Base-by-base conservation (phyloP, 1,140 invertebrate genomes). In the Aphidius gifuensis region DNA sequence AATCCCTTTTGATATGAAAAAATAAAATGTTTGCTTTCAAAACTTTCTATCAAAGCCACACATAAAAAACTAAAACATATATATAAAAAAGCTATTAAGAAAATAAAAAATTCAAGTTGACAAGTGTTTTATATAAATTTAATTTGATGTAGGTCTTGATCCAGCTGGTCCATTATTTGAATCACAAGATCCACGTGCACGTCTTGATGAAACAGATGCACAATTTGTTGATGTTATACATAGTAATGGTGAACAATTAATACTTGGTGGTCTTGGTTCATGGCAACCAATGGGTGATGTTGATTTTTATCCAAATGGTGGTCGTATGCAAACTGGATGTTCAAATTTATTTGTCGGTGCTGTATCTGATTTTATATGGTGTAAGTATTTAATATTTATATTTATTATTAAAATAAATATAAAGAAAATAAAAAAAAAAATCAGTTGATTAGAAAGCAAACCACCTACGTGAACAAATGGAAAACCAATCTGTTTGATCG, bases 171-270 rank as follows among this genome's bases (percentile, higher is more conserved):
- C 93, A 0, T 81, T 95, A 0, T 96, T 95, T 74, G 92, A 95
- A 74, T 88, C 89, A 39, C 92, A 94, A 75, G 91, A 93, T 69
- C 85, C 89, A 0, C 83, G 87, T 56, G 92, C 89, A 0, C 83
- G 93, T 1, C 78, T 96, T 49, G 93, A 96, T 73, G 86, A 88
- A 51, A 85, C 83, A 0, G 94, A 97, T 78, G 95, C 95, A 0
- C 84, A 87, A 47, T 97, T 96, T 75, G 95, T 98, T 0, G 96
- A 97, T 74, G 92, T 96, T 0, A 96, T 97, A 50, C 95, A 98
- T 74, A 94, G 92, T 9, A 96, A 97, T 75, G 94, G 93, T 0
- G 92, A 94, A 71, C 92, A 92, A 64, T 79, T 96, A 2, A 88
- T 95, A 42, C 80, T 93, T 47, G 93, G 93, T 1, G 91, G 91